These are phyloP conservation scores for Crenichthys baileyi DNA, from an alignment of 2,797 vertebrate species.

Conservation along the genomic window DNA sequence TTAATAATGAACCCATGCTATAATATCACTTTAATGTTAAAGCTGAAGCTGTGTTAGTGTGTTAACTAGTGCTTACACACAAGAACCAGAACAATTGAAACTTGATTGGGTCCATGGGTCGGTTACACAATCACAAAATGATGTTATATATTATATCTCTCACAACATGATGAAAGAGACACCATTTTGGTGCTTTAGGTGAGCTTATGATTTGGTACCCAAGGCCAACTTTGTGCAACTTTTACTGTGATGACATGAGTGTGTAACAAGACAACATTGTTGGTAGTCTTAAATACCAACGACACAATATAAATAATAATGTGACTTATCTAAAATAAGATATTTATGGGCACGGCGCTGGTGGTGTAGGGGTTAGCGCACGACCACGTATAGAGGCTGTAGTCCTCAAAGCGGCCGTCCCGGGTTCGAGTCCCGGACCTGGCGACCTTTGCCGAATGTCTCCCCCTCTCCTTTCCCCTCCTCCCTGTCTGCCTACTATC, in stretches of 20 bases:
- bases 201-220: not conserved
- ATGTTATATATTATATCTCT: not conserved
- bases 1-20: not conserved
- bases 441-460: no score
- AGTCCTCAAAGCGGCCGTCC: no score
- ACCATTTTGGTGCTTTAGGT: not conserved
- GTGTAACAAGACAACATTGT: not conserved
- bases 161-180: not conserved
- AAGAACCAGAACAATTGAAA: not conserved
- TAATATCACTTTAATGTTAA: not conserved
- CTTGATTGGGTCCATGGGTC: not conserved
- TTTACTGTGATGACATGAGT: not conserved
- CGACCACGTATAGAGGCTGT: no score
- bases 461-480: no score
- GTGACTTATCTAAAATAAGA: not conserved
- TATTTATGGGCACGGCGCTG: no score
- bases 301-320: not conserved
- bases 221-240: not conserved
- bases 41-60: not conserved
- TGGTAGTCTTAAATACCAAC: not conserved
- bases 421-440: no score
- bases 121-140: not conserved
- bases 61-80: not conserved
- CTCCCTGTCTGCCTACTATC: no score
- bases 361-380: no score